Conservation (phyloP, 2,888 invertebrate genomes). For the Diplolepis rosae region DNA sequence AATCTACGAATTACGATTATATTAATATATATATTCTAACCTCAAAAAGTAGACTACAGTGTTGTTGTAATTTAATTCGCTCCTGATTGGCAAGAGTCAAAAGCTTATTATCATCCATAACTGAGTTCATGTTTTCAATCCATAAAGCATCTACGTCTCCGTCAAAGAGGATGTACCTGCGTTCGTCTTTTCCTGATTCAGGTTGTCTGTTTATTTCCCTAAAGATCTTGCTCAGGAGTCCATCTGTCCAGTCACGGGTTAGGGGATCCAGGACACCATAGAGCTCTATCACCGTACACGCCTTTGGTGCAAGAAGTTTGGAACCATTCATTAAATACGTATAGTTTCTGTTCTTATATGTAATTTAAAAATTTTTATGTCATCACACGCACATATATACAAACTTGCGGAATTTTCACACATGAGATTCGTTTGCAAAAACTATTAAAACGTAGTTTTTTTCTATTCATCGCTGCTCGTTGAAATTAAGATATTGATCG, state of each 20-base stretch:
- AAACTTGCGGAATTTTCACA: too few relatives aligned
- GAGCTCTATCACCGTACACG: slow-evolving; percentile 90
- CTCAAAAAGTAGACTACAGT: slow-evolving; percentile 91
- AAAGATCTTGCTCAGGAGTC: slow-evolving; percentile 92
- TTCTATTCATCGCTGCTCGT: too few relatives aligned
- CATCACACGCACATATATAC: too few relatives aligned
- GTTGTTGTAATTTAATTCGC: slow-evolving; percentile 86
- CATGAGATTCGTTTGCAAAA: too few relatives aligned
- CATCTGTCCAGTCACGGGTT: slow-evolving; percentile 95
- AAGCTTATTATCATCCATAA: slow-evolving; percentile 95
- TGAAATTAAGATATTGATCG: too few relatives aligned
- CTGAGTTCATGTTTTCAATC: slow-evolving; percentile 98
- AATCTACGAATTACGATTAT: not conserved
- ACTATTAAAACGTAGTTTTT: too few relatives aligned
- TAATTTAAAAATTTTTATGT: too few relatives aligned
- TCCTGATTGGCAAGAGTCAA: slow-evolving; percentile 94
- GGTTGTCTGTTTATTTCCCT: slow-evolving; percentile 90
- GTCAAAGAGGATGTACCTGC: slow-evolving; percentile 91
- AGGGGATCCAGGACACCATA: slow-evolving; percentile 91
- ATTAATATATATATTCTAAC: slow-evolving; percentile 65
- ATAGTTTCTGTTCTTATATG: too few relatives aligned
- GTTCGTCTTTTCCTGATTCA: slow-evolving; percentile 78
- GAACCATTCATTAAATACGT: too few relatives aligned
- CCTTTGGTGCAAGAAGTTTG: slow-evolving; percentile 73
- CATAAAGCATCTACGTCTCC: slow-evolving; percentile 96